Evolutionary conservation across 2,113 vertebrate species (phyloP).

Genomic region (Lutjanus erythropterus): DNA sequence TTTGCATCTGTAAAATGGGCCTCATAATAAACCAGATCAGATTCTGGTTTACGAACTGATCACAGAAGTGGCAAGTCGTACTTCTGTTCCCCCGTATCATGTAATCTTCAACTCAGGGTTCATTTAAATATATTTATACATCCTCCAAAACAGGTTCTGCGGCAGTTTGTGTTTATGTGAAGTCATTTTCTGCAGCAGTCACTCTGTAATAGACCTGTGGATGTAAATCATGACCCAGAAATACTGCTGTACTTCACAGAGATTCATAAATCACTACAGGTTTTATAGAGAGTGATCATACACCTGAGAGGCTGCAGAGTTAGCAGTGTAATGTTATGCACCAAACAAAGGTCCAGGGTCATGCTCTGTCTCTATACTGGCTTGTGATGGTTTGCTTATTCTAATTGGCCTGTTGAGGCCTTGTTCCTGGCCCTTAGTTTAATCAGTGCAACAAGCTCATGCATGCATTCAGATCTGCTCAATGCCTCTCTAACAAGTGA

Average conservation of each 20-base stretch:
- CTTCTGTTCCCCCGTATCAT: slow-evolving; percentile 28
- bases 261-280: slow-evolving; percentile 61
- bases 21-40: slow-evolving; percentile 29
- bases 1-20: background rate
- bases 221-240: slow-evolving; percentile 58
- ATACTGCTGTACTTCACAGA: slow-evolving; percentile 55
- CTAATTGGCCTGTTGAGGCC: slow-evolving; percentile 65
- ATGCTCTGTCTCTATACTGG: slow-evolving; percentile 28
- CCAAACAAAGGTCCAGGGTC: slow-evolving; percentile 45
- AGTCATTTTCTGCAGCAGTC: slow-evolving; percentile 57
- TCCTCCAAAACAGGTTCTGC: slow-evolving; percentile 38
- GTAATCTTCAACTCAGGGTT: slow-evolving; percentile 42
- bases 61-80: slow-evolving; percentile 9
- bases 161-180: slow-evolving; percentile 53
- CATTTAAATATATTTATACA: slow-evolving; percentile 60
- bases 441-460: slow-evolving; percentile 48
- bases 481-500: slow-evolving; percentile 25
- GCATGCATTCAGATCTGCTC: slow-evolving; percentile 31
- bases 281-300: slow-evolving; percentile 57
- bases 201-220: slow-evolving; percentile 50
- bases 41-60: slow-evolving; percentile 28
- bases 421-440: slow-evolving; percentile 51
- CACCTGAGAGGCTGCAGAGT: slow-evolving; percentile 39
- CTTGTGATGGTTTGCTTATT: slow-evolving; percentile 49
- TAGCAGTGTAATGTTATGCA: slow-evolving; percentile 17